Evolutionary conservation across 1,140 invertebrate species (phyloP).

Genomic region (Panonychus citri): DNA sequence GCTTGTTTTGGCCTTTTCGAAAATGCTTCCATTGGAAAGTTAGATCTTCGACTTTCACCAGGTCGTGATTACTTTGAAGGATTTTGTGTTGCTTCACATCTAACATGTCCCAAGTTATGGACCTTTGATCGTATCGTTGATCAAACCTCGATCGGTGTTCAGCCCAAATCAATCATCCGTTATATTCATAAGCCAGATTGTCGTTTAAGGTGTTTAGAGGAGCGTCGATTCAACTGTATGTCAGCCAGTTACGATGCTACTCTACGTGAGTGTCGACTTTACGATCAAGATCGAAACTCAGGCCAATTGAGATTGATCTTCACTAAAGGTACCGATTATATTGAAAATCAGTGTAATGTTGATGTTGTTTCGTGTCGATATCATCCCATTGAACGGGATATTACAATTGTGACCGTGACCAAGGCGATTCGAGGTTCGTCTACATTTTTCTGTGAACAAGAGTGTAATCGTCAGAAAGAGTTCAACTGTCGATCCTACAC

Average conservation of each 20-base stretch:
- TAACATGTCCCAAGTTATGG: constrained; percentile 19
- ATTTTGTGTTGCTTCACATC: constrained; percentile 20
- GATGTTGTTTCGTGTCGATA: constrained; percentile 5
- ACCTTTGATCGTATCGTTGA: constrained; percentile 27
- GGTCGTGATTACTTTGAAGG: constrained; percentile 27
- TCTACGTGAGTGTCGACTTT: constrained; percentile 24
- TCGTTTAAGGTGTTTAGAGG: constrained; percentile 24
- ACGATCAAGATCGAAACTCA: constrained; percentile 22
- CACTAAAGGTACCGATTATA: constrained; percentile 23
- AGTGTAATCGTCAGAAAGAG: constrained; percentile 26
- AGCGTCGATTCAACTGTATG: constrained; percentile 23
- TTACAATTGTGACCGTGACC: constrained; percentile 19
- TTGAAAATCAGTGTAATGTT: constrained; percentile 29
- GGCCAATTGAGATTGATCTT: constrained; percentile 18
- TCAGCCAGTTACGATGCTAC: constrained; percentile 26
- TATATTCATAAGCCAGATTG: constrained; percentile 24
- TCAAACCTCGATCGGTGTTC: constrained; percentile 20
- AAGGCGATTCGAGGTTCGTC: constrained; percentile 21
- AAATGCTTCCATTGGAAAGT: constrained; percentile 17
- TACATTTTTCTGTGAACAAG: constrained; percentile 23
- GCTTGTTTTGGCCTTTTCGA: constrained; percentile 23
- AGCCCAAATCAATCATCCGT: constrained; percentile 18
- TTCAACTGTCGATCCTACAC: constrained; percentile 29
- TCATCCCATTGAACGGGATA: constrained; percentile 10
- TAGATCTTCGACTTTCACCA: constrained; percentile 21